A percentile compares a stretch with the other conserved stretches of the same genome.
Evolutionary conservation across 2,797 vertebrate genomes (phyloP).

Genomic region (Chrosomus eos): DNA sequence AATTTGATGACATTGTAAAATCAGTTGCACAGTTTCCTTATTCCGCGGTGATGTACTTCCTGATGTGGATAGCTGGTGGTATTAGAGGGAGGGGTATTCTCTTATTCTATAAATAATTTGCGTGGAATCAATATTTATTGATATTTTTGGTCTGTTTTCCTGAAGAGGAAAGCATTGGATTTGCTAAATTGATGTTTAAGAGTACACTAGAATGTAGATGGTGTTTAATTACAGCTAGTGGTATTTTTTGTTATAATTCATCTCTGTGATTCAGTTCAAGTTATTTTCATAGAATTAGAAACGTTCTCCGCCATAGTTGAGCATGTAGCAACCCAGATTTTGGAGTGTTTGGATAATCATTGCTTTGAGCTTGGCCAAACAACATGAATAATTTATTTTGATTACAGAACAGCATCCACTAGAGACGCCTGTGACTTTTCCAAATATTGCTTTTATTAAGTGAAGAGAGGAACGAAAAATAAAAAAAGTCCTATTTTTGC

Average conservation of each 20-base stretch:
- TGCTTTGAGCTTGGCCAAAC: constrained; percentile 62
- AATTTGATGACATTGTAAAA: not conserved
- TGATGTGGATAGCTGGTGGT: not conserved
- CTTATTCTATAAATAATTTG: not conserved
- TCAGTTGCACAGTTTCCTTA: not conserved
- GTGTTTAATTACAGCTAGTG: not conserved
- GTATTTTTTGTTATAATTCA: not conserved
- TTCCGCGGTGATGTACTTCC: not conserved
- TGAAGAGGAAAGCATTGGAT: not conserved
- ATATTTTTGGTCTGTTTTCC: not conserved
- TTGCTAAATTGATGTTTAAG: not conserved
- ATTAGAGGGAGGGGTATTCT: not conserved
- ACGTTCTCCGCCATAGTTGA: not conserved
- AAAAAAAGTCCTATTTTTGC: not conserved
- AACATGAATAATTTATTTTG: constrained; percentile 68
- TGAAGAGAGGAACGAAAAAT: not conserved
- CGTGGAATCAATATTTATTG: not conserved
- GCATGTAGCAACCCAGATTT: constrained; percentile 44
- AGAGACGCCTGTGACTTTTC: constrained; percentile 52
- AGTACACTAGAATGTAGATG: not conserved
- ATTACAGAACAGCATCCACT: constrained; percentile 53
- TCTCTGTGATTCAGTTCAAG: not conserved
- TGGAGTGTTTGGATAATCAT: constrained; percentile 58
- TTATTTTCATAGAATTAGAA: not conserved
- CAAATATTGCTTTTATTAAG: constrained; percentile 61